Base-by-base conservation (phyloP, 2,113 vertebrate genomes). In the Platycercus adscitus region DNA sequence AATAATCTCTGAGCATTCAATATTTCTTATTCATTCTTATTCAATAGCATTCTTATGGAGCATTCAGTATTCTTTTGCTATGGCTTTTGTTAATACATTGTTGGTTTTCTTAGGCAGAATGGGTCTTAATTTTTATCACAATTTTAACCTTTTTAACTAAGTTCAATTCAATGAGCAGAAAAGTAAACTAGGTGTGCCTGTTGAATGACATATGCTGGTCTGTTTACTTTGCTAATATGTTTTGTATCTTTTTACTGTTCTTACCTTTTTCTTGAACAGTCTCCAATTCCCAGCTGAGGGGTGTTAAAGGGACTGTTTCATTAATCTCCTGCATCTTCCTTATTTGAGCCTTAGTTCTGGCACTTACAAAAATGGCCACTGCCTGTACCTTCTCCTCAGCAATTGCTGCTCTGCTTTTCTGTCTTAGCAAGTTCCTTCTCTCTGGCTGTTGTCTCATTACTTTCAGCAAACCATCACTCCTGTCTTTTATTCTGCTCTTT, bases 11-110 rank as follows among this genome's bases (percentile, higher is more conserved):
- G 83, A 60, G 56, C 52, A 81, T 92, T 95, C 65, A 93, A 7
- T 93, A 89, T 89, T 95, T 92, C 76, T 81, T 92, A 95, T 86
- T 91, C 86, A 88, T 92, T 94, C 82, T 90, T 77, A 73, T 66
- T 88, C 82, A 97, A 71, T 88, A 91, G 88, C 50, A 66, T 90
- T 90, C 60, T 37, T 90, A 66, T 31, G 64, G 76, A 91, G 65
- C 47, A 85, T 71, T 95, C 88, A 88, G 61, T 76, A 58, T 80
- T 88, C 46, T 82, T 33, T 66, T 82, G 81, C 79, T 79, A 58
- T 39, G 29, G 53, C 7, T 93, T 85, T 66, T 80, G 20, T 77
- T 87, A 80, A 80, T 73, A 73, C 21, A 77, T 82, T 93, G 35
- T 63, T 89, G 37, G n/a, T 89, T 95, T 95, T 87, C 87, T 91